Base-by-base conservation (phyloP, 2,888 invertebrate species). In the Lomographa bimaculata region DNA sequence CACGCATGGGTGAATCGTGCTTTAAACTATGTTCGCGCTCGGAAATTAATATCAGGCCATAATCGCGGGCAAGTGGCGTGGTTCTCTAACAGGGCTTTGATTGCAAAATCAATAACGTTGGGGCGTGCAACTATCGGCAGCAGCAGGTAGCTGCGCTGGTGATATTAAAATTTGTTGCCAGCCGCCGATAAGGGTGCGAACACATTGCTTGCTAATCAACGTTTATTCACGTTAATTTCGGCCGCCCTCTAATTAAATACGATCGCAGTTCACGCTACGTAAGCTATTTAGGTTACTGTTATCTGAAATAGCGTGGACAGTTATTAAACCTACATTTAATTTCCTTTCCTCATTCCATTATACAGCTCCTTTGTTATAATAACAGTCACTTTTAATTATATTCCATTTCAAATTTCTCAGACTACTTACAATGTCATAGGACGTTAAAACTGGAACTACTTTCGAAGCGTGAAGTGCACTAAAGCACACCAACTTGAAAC, bases 71-170 rank as follows among this genome's bases (percentile, higher is more conserved):
- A 68, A 70, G 66, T 64, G 57, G 61, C 46, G 52, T 54, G 60
- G 65, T 58, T 69, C 68, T 73, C 70, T 79, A 81, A 82, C 78
- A 76, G 65, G 70, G 68, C 60, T 77, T 79, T 85, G 75, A 85
- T 85, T 84, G 79, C 76, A 79, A 85, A 86, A 85, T 86, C 86
- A 75, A 85, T 86, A 81, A 58, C 44, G 50, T 28, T 48, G 57
- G 64, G 55, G 67, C 60, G 59, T 69, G 65, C 64, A 72, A 75
- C 78, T 81, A 80, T 76, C 59, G 72, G 61, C 73, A 75, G 20
- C 7, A 7, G 41, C 17, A 16, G 78, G 78, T 72, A 59, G 68
- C 78, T 82, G 77, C 57, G 66, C 54, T 57, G 57, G 58, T 66
- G 65, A 72, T 81, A 81, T 82, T 77, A 76, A 80, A 80, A 79